Conservation (phyloP, 2,888 invertebrate genomes). For the Argyra leucocephala region DNA sequence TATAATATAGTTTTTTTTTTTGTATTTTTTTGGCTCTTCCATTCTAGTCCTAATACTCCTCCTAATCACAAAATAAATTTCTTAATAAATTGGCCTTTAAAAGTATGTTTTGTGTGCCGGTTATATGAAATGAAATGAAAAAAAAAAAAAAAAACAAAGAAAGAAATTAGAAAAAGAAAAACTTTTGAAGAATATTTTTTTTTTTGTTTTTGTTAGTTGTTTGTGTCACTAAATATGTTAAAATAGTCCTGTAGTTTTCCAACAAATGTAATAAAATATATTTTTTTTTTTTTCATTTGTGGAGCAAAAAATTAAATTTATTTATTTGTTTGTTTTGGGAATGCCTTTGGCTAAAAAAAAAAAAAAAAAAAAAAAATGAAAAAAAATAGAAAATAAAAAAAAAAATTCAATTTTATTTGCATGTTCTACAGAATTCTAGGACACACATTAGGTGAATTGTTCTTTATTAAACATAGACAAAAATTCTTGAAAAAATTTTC, state of each 20-base stretch:
- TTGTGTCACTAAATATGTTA: not conserved
- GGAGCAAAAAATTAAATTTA: no score
- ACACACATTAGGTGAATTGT: not conserved
- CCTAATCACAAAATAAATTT: not conserved
- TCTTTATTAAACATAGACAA: not conserved
- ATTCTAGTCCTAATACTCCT: not conserved
- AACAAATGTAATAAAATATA: not conserved
- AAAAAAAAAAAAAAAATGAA: not conserved
- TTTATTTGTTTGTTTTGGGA: no score
- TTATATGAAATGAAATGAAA: not conserved
- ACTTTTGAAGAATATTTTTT: no score
- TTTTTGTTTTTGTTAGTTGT: no score
- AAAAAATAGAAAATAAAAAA: not conserved
- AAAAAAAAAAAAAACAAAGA: not conserved
- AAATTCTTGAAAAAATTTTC: not conserved
- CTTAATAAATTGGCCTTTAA: not conserved
- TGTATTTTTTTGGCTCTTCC: not conserved
- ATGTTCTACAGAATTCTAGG: not conserved
- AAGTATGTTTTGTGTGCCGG: no score
- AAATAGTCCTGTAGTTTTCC: not conserved
- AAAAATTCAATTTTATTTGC: not conserved
- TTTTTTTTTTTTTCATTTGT: not conserved
- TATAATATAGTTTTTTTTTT: no score
- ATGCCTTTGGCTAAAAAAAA: no score
- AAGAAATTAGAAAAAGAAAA: not conserved